A percentile compares a stretch with the other conserved stretches of the same genome.
Conservation (phyloP, 1,140 invertebrate genomes). For the Caenorhabditis latens region DNA sequence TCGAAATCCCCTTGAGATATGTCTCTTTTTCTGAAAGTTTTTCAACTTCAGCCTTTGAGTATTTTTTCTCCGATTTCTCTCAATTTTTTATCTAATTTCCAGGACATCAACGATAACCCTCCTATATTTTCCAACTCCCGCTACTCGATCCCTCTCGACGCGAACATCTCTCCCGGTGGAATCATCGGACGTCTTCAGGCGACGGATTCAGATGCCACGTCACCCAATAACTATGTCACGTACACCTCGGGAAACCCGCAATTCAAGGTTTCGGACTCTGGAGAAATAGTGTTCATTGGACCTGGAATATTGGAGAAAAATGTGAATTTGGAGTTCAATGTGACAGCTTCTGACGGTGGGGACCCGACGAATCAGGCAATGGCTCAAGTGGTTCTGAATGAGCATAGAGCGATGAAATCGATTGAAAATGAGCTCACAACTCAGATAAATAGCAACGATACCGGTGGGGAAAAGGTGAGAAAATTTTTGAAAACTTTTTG, state of each 20-base stretch:
- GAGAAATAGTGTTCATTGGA: constrained; percentile 53
- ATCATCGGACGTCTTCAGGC: constrained; percentile 58
- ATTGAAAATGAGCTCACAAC: constrained; percentile 53
- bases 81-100: background rate
- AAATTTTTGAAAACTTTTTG: no score
- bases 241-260: constrained; percentile 38
- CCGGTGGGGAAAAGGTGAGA: constrained; percentile 42
- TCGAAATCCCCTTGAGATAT: background rate
- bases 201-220: constrained; percentile 56
- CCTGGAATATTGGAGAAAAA: constrained; percentile 28
- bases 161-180: constrained; percentile 50
- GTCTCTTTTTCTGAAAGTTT: background rate
- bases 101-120: constrained; percentile 62
- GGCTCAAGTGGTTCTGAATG: constrained; percentile 48
- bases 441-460: constrained; percentile 47
- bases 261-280: constrained; percentile 55
- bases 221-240: constrained; percentile 55
- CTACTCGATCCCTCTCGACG: constrained; percentile 54
- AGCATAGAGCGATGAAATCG: constrained; percentile 35
- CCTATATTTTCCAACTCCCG: constrained; percentile 58
- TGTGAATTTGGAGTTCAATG: constrained; percentile 50
- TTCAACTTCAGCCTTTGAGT: no score
- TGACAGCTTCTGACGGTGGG: constrained; percentile 58
- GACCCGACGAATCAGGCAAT: constrained; percentile 29
- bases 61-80: no score